These are phyloP conservation scores for Pelodytes ibericus DNA, from an alignment of 2,797 vertebrate genomes.

Conservation along the genomic window DNA sequence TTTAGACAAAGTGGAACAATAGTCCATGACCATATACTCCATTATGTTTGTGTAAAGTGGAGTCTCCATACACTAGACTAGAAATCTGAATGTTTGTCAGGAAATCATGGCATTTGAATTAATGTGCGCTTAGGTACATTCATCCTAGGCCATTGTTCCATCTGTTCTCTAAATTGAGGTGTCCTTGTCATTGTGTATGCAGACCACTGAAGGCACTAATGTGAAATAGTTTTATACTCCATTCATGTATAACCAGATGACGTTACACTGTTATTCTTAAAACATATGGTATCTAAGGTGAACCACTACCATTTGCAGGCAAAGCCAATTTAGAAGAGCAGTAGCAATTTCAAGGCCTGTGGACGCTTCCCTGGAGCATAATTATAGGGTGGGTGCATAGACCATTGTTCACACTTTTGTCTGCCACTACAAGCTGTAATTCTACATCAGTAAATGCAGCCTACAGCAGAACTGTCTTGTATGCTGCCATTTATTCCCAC, in stretches of 20 bases:
- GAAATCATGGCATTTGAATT: too few species aligned
- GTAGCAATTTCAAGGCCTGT: not conserved
- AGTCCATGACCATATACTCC: too few species aligned
- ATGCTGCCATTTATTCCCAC: not conserved
- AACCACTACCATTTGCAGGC: not conserved
- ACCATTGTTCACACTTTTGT: not conserved
- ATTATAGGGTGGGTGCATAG: not conserved
- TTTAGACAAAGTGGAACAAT: too few species aligned
- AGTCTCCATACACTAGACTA: too few species aligned
- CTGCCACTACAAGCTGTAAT: not conserved
- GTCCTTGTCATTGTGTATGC: too few species aligned
- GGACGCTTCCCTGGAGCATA: not conserved
- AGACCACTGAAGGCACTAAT: too few species aligned
- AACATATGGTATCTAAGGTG: not conserved
- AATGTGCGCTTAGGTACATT: too few species aligned
- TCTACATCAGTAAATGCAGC: not conserved
- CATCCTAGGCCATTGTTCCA: too few species aligned
- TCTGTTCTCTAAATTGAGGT: too few species aligned
- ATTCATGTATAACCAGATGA: not conserved
- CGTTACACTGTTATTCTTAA: not conserved
- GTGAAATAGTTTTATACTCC: too few species aligned
- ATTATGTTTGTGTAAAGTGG: too few species aligned
- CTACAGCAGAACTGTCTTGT: not conserved
- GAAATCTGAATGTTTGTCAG: too few species aligned
- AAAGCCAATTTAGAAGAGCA: not conserved